A percentile compares a stretch with the other conserved stretches of the same genome.
Conservation (phyloP, 1,140 invertebrate species). For the fruit fly (Drosophila melanogaster) region Release_6_plus_ISO1_MT NT_037436.4:22040501-22041000, state of each 20-base stretch:
- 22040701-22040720: slow-evolving; percentile 76
- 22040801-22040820: slow-evolving; percentile 80
- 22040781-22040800: slow-evolving; percentile 67
- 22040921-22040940: slow-evolving; percentile 27
- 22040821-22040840: slow-evolving; percentile 70
- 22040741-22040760: slow-evolving; percentile 23
- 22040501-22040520: not conserved
- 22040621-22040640: slow-evolving; percentile 40
- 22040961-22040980: slow-evolving; percentile 29
- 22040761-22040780: slow-evolving; percentile 7
- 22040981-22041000: slow-evolving; percentile 1
- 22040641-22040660: slow-evolving; percentile 35
- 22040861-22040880: slow-evolving; percentile 2
- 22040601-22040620: slow-evolving; percentile 53
- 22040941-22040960: slow-evolving; percentile 57
- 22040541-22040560: slow-evolving; percentile 66
- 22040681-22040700: slow-evolving; percentile 35
- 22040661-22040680: slow-evolving; percentile 10
- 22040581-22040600: slow-evolving; percentile 77
- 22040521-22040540: slow-evolving; percentile 32
- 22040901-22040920: slow-evolving; percentile 49
- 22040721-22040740: slow-evolving; percentile 71
- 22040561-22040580: slow-evolving; percentile 75
- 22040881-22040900: not conserved
- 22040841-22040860: slow-evolving; percentile 57